Base-by-base conservation (phyloP, 2,888 invertebrate genomes). In the Vanessa cardui region DNA sequence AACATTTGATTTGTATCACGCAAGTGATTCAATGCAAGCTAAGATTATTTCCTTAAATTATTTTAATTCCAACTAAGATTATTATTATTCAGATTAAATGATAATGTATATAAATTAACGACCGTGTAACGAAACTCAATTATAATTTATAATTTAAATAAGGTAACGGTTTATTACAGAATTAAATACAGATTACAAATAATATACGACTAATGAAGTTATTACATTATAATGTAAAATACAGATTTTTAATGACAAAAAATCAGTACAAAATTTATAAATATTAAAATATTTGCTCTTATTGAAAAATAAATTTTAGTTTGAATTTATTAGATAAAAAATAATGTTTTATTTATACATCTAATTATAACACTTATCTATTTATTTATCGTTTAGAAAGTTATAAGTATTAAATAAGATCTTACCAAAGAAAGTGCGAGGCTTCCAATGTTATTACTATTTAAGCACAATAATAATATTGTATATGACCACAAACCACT, bases 381-480 rank as follows among this genome's bases (percentile, higher is more conserved):
- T 4, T 16, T 47, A 18, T 47, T 26, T 26, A 47, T 16, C 2
- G 8, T n/a, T 54, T 52, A 7, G 8, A 9, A 39, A 18, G 3
- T 56, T 33, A 16, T 18, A 47, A n/a, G 6, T 47, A 39, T 56
- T 18, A 33, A 39, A 54, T 31, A 31, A 3, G 60, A 81, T n/a
- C 86, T 64, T 80, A 89, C 89, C 88, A 83, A 73, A 58, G 85
- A 82, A 47, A 84, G 78, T 62, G 86, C 81, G 46, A 82, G 78
- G 54, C 81, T 80, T 76, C 81, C 85, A 73, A 87, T 74, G 68
- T 83, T 79, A 68, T 84, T 81, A 79, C 81, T 83, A 67, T 84
- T 77, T 45, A 85, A 79, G 78, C 81, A 84, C 77, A 88, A 70
- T 66, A 88, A 74, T 66, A 75, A 78, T 21, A 54, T 15, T 72